Base-by-base conservation (phyloP, 2,888 invertebrate species). In the Pachymerium ferrugineum region DNA sequence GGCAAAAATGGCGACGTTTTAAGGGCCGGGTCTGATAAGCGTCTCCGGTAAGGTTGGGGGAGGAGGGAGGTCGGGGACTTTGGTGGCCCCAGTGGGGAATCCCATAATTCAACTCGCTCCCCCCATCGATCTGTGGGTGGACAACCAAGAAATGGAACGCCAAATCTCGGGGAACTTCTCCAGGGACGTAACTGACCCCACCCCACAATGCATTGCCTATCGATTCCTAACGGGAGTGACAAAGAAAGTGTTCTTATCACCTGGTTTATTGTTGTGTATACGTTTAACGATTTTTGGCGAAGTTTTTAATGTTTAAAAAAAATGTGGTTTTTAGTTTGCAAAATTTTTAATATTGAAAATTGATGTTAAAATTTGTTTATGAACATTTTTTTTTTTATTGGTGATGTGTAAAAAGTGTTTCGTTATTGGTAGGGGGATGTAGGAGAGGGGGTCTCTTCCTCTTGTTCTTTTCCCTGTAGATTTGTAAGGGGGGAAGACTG, bases 91-190 rank as follows among this genome's bases (percentile, higher is more conserved):
- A 19, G 47, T 19, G 47, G 47, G 16, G 47, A 19, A 47, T 3
- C 47, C 16, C 47, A 47, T 47, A 47, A 47, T 47, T 47, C 47
- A 47, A 47, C 47, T 47, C 47, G 3, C 47, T 47, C 19, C 16
- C 38, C 38, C 12, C 47, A 47, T 47, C 47, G 47, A 47, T 47
- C 47, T 47, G 47, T 47, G 47, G 47, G 47, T 47, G 47, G 47
- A 47, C 47, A 47, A 47, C 47, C 47, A 47, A 47, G 47, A 47
- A 47, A 47, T 47, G 19, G 47, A 47, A 47, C 47, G 47, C 47
- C 47, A 47, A 47, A 47, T 47, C 47, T 47, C 47, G 22, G 47
- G 47, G 5, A 47, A 19, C 47, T 19, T 2, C 47, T 47, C 47
- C 1, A 6, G 47, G 47, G 47, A 47, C 47, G 14, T 19, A 6